Evolutionary conservation across 2,888 invertebrate species (phyloP).

Genomic region (Athalia circularis): DNA sequence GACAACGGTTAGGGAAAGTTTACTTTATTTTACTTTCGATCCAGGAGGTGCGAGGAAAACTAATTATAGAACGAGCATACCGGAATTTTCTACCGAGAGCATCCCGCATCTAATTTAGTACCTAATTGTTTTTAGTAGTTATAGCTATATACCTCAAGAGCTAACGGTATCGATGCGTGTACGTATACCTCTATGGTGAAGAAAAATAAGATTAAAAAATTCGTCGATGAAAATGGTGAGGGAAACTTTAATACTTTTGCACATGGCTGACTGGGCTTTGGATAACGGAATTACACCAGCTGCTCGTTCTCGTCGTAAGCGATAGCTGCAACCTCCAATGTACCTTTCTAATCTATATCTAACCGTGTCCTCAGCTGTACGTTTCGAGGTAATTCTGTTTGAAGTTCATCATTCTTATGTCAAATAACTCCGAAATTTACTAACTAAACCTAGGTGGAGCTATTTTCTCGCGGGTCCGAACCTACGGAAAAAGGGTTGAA

Average conservation of each 20-base stretch:
- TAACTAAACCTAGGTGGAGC: too few species aligned
- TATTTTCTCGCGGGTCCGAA: too few species aligned
- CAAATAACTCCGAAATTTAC: too few species aligned
- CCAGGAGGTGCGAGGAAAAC: conserved; percentile 27
- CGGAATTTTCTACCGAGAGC: conserved; percentile 7
- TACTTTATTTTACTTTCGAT: conserved; percentile 24
- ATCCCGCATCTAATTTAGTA: background rate
- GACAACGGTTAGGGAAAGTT: conserved; percentile 12
- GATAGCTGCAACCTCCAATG: background rate
- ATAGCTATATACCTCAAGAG: background rate
- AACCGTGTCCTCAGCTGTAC: background rate
- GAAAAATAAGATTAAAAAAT: too few species aligned
- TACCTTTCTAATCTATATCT: conserved; percentile 27
- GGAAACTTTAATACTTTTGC: too few species aligned
- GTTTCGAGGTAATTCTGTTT: background rate
- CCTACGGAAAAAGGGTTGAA: too few species aligned
- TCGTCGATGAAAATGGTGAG: too few species aligned
- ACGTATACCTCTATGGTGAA: too few species aligned
- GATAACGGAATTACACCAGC: background rate
- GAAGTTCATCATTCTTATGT: too few species aligned
- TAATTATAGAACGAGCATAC: conserved; percentile 29
- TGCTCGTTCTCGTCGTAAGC: background rate
- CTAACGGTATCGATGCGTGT: too few species aligned
- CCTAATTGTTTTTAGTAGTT: background rate
- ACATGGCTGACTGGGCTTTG: background rate